Conservation (phyloP, 1,140 invertebrate genomes). For the Aphis craccivora region DNA sequence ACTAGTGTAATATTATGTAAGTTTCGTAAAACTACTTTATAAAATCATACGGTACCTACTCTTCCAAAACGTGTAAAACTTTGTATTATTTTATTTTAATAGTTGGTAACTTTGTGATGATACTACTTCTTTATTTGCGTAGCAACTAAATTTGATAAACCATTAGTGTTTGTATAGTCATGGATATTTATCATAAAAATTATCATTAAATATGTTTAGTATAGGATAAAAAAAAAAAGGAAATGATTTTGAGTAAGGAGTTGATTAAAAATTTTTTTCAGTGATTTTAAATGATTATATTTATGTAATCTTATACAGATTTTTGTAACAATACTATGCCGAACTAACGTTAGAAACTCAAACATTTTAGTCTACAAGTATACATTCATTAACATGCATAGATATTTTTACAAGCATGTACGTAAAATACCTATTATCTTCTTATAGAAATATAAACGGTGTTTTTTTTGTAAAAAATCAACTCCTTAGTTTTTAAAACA, state of each 20-base stretch:
- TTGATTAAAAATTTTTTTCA: not conserved
- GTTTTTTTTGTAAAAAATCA: not conserved
- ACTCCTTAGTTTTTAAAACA: not conserved
- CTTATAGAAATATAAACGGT: not conserved
- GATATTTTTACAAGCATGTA: not conserved
- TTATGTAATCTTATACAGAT: too few relatives aligned
- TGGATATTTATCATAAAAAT: not conserved
- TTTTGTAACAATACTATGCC: not conserved
- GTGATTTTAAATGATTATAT: not conserved
- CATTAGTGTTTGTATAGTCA: not conserved
- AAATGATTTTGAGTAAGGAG: not conserved
- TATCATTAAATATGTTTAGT: not conserved
- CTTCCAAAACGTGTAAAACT: not conserved
- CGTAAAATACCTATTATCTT: not conserved
- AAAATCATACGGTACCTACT: not conserved
- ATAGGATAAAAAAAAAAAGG: not conserved
- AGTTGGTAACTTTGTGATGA: not conserved
- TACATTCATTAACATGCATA: not conserved
- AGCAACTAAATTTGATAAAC: not conserved
- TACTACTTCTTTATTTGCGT: not conserved
- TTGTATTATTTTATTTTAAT: slow-evolving; percentile 4
- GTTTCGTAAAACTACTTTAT: slow-evolving; percentile 1
- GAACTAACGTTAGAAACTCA: not conserved
- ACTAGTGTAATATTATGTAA: not conserved
- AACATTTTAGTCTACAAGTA: not conserved